These are phyloP conservation scores for Chymomyza fuscimana DNA, from an alignment of 2,888 invertebrate genomes.

Conservation along the genomic window DNA sequence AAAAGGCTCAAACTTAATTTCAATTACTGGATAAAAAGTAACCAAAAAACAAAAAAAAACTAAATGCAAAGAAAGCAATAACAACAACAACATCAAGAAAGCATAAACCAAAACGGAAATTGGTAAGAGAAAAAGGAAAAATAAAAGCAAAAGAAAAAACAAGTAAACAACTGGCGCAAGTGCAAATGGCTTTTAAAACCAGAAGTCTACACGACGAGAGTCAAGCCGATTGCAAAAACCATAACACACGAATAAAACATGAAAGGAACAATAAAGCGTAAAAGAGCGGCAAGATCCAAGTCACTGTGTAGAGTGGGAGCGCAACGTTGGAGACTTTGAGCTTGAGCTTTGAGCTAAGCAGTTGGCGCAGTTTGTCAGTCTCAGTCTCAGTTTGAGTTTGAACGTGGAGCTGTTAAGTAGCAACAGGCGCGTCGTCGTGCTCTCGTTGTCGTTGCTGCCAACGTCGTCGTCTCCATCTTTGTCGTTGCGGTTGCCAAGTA, in stretches of 20 bases:
- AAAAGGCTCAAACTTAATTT: constrained; percentile 30
- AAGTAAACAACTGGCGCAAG: constrained; percentile 66
- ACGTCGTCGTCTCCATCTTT: constrained; percentile 4
- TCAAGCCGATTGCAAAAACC: constrained; percentile 17
- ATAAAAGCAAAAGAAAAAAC: constrained; percentile 34
- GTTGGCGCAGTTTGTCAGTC: not conserved
- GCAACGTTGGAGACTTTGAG: not conserved
- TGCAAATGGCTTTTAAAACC: constrained; percentile 62
- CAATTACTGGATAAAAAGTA: constrained; percentile 54
- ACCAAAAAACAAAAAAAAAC: constrained; percentile 25
- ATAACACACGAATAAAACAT: not conserved
- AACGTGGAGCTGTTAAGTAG: constrained; percentile 52
- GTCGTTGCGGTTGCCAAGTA: not conserved
- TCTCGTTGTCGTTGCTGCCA: constrained; percentile 10
- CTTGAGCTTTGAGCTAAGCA: not conserved
- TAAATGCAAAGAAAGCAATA: constrained; percentile 36
- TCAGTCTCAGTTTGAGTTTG: constrained; percentile 61
- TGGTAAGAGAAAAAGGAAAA: constrained; percentile 55
- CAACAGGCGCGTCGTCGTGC: constrained; percentile 32
- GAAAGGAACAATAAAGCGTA: not conserved
- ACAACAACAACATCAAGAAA: constrained; percentile 12
- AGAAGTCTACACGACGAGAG: constrained; percentile 40
- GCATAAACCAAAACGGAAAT: constrained; percentile 58
- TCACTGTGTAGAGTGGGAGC: not conserved
- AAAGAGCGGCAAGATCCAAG: not conserved